Base-by-base conservation (phyloP, 2,888 invertebrate genomes). In the Drosophila neoperkinsi region DNA sequence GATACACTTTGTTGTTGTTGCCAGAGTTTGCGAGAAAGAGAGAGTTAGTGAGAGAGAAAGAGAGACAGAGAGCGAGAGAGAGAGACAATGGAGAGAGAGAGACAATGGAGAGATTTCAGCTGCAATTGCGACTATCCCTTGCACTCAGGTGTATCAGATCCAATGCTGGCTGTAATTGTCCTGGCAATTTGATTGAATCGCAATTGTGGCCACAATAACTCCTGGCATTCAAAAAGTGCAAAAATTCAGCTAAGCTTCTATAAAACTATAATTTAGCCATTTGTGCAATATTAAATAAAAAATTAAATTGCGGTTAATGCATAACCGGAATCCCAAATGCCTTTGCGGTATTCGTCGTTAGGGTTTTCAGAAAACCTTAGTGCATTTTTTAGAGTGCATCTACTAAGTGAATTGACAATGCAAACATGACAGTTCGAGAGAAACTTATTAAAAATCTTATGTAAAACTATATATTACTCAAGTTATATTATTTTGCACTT, bases 51-150 rank as follows among this genome's bases (percentile, higher is more conserved):
- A 5, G 6, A n/a, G 21, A 38, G 38, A 10, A 10, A 10, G 41
- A 18, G 38, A 38, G 38, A 2, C 18, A 38, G 21, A 46, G 4
- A 13, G 21, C 13, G 21, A 34, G 9, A 16, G 2, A 52, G 11
- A 51, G 2, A 6, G 49, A 16, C 25, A 25, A 25, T 25, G 25
- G 13, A 34, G 6, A 16, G 21, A n/a, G 34, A 9, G 10, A 16
- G 10, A 21, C 10, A 21, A 43, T 21, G 13, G 7, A 21, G 13
- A 2, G 7, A 46, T 46, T 31, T 16, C 10, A 18, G 13, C 0
- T 36, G 43, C 21, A 25, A 18, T 28, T 21, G 50, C 50, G 30
- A 28, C 41, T 63, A 31, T 63, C 63, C 30, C 25, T 61, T 53
- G 30, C 30, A 34, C 31, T 49, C 36, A 49, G 30, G 28, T 43